These are phyloP conservation scores for Hippocampus abdominalis DNA, from an alignment of 2,113 vertebrate species.

Conservation along the genomic window DNA sequence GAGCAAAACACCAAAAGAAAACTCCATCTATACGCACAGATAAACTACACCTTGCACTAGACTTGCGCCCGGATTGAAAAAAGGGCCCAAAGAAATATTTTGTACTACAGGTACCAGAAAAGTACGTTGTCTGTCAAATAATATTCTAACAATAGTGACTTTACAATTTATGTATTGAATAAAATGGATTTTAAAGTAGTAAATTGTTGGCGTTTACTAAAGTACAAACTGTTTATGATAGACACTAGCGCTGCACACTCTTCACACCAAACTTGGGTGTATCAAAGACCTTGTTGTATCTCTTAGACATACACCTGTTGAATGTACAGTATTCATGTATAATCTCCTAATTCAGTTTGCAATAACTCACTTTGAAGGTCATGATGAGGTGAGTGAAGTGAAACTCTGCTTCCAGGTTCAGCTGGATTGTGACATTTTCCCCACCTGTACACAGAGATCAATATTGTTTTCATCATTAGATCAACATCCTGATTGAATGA, in stretches of 20 bases:
- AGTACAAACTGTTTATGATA: neutral
- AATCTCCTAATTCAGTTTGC: neutral
- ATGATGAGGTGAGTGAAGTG: constrained; percentile 99
- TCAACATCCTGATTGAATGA: neutral
- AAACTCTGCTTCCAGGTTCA: constrained; percentile 96
- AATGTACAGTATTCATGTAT: neutral
- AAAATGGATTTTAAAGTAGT: too few relatives aligned
- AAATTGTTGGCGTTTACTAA: too few relatives aligned
- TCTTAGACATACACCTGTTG: neutral
- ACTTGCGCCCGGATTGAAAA: too few relatives aligned
- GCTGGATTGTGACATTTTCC: constrained; percentile 92
- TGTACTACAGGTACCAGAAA: too few relatives aligned
- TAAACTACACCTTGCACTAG: too few relatives aligned
- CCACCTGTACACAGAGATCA: constrained; percentile 69
- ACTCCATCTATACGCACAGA: too few relatives aligned
- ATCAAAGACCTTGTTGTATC: neutral
- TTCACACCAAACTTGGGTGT: neutral
- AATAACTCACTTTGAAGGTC: constrained; percentile 90
- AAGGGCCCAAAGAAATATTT: too few relatives aligned
- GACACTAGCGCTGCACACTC: neutral
- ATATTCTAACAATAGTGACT: too few relatives aligned
- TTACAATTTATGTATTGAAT: too few relatives aligned
- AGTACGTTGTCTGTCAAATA: too few relatives aligned
- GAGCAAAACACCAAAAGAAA: too few relatives aligned
- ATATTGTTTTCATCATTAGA: neutral